Evolutionary conservation across 2,797 vertebrate genomes (phyloP), one percentile per base, ranked within the genome.

Genomic region (Rhinophrynus dorsalis): DNA sequence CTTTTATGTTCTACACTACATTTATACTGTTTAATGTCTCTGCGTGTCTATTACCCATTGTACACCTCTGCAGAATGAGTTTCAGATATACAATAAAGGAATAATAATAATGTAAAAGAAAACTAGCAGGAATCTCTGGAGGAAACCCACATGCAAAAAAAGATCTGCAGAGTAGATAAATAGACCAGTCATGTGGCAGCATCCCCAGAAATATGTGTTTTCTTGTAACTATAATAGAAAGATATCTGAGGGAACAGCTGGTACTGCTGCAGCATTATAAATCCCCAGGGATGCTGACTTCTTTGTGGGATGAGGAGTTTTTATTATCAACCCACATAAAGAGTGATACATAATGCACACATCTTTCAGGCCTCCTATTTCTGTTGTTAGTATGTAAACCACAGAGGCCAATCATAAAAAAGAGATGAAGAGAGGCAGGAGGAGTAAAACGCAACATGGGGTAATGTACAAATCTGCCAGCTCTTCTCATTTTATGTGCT

Each of bases 261-360:
- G 66, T 59, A 52, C 56, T 12, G 23, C 9, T 21, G 44, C 55
- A 50, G 45, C 29, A 68, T 40, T 51, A 60, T 30, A 38, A 51
- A 68, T 42, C 66, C 24, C 33, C n/a, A 59, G 12, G 23, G 66
- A 68, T 10, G 15, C 30, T 30, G 11, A 47, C 40, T 68, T 68
- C 33, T 42, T 68, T 60, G 66, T 59, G 56, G 66, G 44, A 51
- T 51, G 44, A 60, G 40, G 66, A 68, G 13, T 37, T 52, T 50
- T 68, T 68, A 48, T 68, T 59, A 58, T 29, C 40, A 68, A 38
- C 38, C 51, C 64, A 67, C 64, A 67, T 67, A 48, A 67, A 57
- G 47, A 55, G n/a, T 21, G 51, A 55, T 54, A 55, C 63, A 62
- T 62, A 40, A 47, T 55, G 9, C 42, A 67, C 38, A 67, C 47